Evolutionary conservation across 2,113 vertebrate genomes (phyloP).

Genomic region (Phylloscopus trochilus): DNA sequence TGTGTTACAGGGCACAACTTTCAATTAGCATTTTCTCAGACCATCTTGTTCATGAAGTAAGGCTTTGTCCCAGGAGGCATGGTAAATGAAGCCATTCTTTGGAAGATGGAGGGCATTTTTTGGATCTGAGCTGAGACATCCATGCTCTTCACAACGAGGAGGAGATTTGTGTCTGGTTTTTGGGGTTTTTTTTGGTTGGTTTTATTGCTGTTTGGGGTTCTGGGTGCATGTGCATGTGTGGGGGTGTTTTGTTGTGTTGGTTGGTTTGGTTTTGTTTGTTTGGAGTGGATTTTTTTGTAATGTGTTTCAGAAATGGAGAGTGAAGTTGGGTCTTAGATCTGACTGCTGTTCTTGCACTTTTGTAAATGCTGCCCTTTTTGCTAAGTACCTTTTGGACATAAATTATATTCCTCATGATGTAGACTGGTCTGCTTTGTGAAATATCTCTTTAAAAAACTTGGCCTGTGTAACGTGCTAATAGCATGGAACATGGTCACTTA

Average conservation of each 20-base stretch:
- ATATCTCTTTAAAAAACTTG: not conserved
- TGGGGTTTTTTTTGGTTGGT: not conserved
- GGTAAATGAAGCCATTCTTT: not conserved
- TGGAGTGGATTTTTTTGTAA: not conserved
- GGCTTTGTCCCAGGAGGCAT: not conserved
- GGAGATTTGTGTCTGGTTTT: rapidly evolving
- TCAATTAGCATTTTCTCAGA: not conserved
- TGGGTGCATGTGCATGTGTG: too few relatives aligned
- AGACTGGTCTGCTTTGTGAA: not conserved
- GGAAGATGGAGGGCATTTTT: not conserved
- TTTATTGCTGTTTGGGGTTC: not conserved
- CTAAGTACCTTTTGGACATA: not conserved
- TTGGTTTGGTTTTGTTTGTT: not conserved
- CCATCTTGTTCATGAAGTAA: rapidly evolving
- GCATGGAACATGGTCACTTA: not conserved
- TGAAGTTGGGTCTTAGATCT: not conserved
- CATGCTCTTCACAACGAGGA: not conserved
- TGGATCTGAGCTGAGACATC: not conserved
- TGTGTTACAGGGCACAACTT: not conserved
- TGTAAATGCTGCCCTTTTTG: not conserved
- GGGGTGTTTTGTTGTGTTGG: rapidly evolving
- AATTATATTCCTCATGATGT: not conserved
- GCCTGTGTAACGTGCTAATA: not conserved
- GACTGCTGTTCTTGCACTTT: not conserved
- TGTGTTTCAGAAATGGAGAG: not conserved